Percentiles rank a stretch among this genome's conserved stretches.
These are phyloP conservation scores for Drosophila neonasuta DNA, from an alignment of 2,888 invertebrate genomes.

Conservation along the genomic window DNA sequence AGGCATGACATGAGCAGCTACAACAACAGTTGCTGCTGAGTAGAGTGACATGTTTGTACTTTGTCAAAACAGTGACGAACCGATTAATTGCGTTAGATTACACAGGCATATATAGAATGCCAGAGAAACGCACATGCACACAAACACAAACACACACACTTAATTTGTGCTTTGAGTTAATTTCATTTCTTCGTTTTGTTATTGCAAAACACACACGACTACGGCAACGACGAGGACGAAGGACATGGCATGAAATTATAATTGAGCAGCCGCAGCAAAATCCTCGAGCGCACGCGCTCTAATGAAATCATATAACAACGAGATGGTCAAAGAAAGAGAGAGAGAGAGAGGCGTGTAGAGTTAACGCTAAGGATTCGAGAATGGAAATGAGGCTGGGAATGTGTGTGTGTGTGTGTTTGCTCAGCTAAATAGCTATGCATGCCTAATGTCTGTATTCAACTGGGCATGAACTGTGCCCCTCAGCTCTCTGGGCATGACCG, in stretches of 20 bases:
- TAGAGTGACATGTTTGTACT: conserved; percentile 62
- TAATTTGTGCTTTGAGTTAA: conserved; percentile 71
- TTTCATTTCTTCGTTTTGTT: conserved; percentile 73
- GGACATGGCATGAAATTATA: conserved; percentile 67
- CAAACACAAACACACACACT: conserved; percentile 32
- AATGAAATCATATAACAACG: conserved; percentile 50
- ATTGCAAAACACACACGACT: conserved; percentile 57
- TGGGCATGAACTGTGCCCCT: conserved; percentile 54
- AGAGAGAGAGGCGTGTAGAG: background rate
- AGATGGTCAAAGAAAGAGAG: background rate
- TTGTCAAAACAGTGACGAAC: conserved; percentile 71
- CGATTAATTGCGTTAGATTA: conserved; percentile 80
- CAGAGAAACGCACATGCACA: conserved; percentile 5
- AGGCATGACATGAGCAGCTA: conserved; percentile 37
- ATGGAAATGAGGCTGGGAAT: conserved; percentile 35
- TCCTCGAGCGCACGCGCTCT: conserved; percentile 63
- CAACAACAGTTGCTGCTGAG: conserved; percentile 20
- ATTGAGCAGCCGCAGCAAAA: conserved; percentile 66
- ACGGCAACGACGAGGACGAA: background rate
- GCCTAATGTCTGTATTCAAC: conserved; percentile 72
- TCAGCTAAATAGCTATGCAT: conserved; percentile 69
- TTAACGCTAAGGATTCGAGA: background rate
- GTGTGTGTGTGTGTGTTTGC: conserved; percentile 37
- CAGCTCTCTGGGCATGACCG: conserved; percentile 46
- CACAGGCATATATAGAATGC: conserved; percentile 16